Conservation (phyloP, 2,888 invertebrate species). For the Ectemnius cavifrons region DNA sequence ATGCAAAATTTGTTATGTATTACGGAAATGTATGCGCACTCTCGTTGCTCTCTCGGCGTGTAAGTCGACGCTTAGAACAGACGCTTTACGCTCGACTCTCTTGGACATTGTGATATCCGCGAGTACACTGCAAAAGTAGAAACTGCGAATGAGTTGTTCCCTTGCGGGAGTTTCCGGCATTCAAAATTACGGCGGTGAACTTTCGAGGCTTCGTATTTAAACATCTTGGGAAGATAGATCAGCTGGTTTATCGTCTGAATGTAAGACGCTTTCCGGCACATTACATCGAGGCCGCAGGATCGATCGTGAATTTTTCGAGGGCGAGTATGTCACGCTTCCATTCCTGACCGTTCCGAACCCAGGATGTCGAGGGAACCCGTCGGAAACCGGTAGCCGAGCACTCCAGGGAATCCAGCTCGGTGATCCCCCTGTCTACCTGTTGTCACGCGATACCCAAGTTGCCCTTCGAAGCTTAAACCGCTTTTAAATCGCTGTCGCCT, state of each 20-base stretch:
- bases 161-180: too few relatives aligned
- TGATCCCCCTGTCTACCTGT: conserved; percentile 59
- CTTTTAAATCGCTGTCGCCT: conserved; percentile 45
- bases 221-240: background rate
- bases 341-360: conserved; percentile 29
- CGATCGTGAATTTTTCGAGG: conserved; percentile 17
- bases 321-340: conserved; percentile 20
- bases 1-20: conserved; percentile 33
- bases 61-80: background rate
- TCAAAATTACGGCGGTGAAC: background rate
- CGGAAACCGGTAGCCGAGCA: conserved; percentile 57
- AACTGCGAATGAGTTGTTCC: background rate
- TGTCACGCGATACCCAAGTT: conserved; percentile 66
- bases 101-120: background rate
- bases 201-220: background rate
- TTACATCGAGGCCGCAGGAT: conserved; percentile 12
- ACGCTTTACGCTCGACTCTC: background rate
- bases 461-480: conserved; percentile 54
- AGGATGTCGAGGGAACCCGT: conserved; percentile 28
- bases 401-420: conserved; percentile 47
- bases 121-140: background rate
- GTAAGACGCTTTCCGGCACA: background rate
- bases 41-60: conserved; percentile 18
- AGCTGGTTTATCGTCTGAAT: background rate
- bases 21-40: conserved; percentile 43